Percentiles rank a stretch among this genome's conserved stretches.
These are phyloP conservation scores for Eulimnadia texana DNA, from an alignment of 1,140 invertebrate genomes.

Conservation along the genomic window DNA sequence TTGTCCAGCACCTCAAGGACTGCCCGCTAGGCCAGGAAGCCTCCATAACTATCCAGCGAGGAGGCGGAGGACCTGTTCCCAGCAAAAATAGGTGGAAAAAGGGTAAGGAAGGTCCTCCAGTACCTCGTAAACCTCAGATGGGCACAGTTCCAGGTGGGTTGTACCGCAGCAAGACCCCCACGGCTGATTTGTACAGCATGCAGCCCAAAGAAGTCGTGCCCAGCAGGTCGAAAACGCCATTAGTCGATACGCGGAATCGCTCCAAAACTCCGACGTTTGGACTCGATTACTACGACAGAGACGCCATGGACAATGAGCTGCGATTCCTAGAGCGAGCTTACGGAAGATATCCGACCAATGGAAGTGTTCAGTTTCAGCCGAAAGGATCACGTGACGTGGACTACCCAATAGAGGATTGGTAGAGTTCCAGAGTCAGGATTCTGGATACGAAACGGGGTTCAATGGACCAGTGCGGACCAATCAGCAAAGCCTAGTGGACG, in stretches of 20 bases:
- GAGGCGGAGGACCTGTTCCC: conserved; percentile 29
- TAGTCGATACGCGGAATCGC: conserved; percentile 57
- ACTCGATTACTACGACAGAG: neutral
- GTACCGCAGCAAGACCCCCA: conserved; percentile 71
- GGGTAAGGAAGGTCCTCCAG: conserved; percentile 15
- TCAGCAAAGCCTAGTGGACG: too few species aligned
- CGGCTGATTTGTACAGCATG: conserved; percentile 67
- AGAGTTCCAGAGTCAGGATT: conserved; percentile 21
- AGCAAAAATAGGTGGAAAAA: conserved; percentile 25
- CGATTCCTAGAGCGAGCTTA: neutral
- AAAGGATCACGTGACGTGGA: neutral
- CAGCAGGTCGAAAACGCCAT: conserved; percentile 56
- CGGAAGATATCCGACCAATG: conserved; percentile 4
- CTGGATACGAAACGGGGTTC: conserved; percentile 24
- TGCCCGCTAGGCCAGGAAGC: conserved; percentile 79
- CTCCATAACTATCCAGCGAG: conserved; percentile 68
- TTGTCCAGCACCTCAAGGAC: conserved; percentile 90
- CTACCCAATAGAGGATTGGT: conserved; percentile 8
- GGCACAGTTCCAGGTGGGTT: conserved; percentile 15
- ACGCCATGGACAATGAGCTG: neutral
- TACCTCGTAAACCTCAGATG: conserved; percentile 15
- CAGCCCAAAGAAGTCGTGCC: conserved; percentile 57
- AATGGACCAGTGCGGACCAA: too few species aligned
- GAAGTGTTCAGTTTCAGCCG: neutral
- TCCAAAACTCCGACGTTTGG: conserved; percentile 15